These are phyloP conservation scores for Nothocercus nigrocapillus DNA, from an alignment of 2,113 vertebrate species.

Conservation along the genomic window DNA sequence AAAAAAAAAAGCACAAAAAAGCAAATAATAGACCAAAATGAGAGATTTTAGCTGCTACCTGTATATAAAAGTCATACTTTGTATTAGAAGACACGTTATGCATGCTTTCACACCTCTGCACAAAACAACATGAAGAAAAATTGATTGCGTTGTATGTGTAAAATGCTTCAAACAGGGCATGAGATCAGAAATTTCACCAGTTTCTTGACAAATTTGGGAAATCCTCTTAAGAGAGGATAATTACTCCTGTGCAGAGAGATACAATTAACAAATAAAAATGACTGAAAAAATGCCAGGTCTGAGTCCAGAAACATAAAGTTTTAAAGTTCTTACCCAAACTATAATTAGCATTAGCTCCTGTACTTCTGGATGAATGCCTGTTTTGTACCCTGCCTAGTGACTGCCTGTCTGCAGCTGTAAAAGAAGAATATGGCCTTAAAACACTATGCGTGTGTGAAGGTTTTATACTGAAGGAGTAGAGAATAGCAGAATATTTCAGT, in stretches of 20 bases:
- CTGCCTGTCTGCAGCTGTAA: not conserved
- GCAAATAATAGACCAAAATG: not conserved
- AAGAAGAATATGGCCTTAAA: not conserved
- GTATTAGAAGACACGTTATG: not conserved
- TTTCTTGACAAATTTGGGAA: not conserved
- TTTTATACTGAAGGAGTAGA: not conserved
- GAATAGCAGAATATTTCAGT: not conserved
- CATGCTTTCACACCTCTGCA: not conserved
- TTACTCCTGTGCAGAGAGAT: not conserved
- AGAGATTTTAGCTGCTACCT: not conserved
- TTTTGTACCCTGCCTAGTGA: not conserved
- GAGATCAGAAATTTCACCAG: not conserved
- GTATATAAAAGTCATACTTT: not conserved
- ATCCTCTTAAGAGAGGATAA: not conserved
- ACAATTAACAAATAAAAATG: not conserved
- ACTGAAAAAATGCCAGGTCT: not conserved
- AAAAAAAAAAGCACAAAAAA: not conserved
- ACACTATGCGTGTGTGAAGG: not conserved
- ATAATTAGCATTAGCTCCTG: not conserved
- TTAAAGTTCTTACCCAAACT: not conserved
- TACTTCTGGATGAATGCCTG: not conserved
- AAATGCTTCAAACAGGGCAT: not conserved
- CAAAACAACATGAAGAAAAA: not conserved
- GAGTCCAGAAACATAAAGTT: not conserved
- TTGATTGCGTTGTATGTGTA: not conserved